Base-by-base conservation (phyloP, 2,888 invertebrate species). In the Zaprionus lineosus region DNA sequence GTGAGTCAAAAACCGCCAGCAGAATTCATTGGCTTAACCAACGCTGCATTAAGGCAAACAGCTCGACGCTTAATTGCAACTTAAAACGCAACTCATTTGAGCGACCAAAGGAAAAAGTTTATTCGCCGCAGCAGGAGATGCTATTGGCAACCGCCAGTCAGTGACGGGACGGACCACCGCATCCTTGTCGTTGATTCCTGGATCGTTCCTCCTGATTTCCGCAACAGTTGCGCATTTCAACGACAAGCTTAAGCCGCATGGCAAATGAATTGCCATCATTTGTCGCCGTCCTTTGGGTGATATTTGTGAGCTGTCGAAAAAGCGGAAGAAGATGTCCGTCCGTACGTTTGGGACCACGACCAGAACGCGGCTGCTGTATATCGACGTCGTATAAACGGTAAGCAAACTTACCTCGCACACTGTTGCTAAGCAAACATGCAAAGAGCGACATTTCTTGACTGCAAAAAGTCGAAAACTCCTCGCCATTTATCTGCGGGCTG, bases 251-350 rank as follows among this genome's bases (percentile, higher is more conserved):
- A 62, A 71, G 75, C 70, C 48, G 73, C 61, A 46, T 53, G 53
- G 65, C 66, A 66, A 81, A 79, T 69, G 79, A 84, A 84, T 85
- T 85, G 86, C 66, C 86, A 67, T 82, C 73, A 75, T 85, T 84
- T 84, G 73, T 73, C 66, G 77, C 57, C 47, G 56, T 53, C 52
- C 44, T 58, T 43, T 57, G 61, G 60, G 60, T 56, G 44, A 41
- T 61, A 52, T 46, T 79, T 57, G 44, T 60, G 44, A 58, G 29
- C 31, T 28, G 61, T 33, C 43, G 36, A 50, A 39, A 60, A 51
- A 12, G 33, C 29, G 39, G 44, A 19, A 33, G 18, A 37, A 31
- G 14, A 16, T n/a, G 9, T 16, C n/a, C 31, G 14, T 11, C 29
- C n/a, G n/a, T n/a, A n/a, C n/a, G n/a, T n/a, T n/a, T n/a, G n/a